Evolutionary conservation across 92 coral and sea anemone species (phyloP).

Genomic region (Anthopleura xanthogrammica): DNA sequence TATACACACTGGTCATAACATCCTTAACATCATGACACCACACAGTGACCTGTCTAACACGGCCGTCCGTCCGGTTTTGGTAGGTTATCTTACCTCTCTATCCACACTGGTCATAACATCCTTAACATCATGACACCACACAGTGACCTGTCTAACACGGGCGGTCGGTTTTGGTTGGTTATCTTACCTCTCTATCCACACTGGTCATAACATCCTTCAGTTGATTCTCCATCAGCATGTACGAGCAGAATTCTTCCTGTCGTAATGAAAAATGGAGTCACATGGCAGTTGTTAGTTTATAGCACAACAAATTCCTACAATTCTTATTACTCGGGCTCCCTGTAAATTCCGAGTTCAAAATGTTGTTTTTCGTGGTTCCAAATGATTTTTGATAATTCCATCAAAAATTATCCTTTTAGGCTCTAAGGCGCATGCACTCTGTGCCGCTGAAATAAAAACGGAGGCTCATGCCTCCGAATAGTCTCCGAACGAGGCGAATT

Average conservation of each 20-base stretch:
- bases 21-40: too few relatives aligned
- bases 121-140: slow-evolving; percentile 17
- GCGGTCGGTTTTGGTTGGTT: background rate
- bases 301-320: background rate
- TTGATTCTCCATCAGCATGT: slow-evolving; percentile 95
- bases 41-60: too few relatives aligned
- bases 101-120: slow-evolving; percentile 96
- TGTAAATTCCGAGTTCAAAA: too few relatives aligned
- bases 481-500: too few relatives aligned
- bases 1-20: too few relatives aligned
- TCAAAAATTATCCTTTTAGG: background rate
- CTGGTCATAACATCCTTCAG: slow-evolving; percentile 97
- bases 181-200: slow-evolving; percentile 73
- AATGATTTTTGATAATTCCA: too few relatives aligned
- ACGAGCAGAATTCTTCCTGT: slow-evolving; percentile 97
- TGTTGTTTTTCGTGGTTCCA: too few relatives aligned
- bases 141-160: background rate
- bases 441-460: too few relatives aligned
- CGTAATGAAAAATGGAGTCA: background rate
- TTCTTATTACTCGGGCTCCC: too few relatives aligned
- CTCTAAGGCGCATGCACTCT: background rate
- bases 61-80: too few relatives aligned
- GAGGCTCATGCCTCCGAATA: too few relatives aligned
- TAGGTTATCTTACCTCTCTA: slow-evolving; percentile 54
- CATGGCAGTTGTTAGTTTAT: background rate